Conservation (phyloP, 2,113 vertebrate species). For the Cinclus mexicanus region DNA sequence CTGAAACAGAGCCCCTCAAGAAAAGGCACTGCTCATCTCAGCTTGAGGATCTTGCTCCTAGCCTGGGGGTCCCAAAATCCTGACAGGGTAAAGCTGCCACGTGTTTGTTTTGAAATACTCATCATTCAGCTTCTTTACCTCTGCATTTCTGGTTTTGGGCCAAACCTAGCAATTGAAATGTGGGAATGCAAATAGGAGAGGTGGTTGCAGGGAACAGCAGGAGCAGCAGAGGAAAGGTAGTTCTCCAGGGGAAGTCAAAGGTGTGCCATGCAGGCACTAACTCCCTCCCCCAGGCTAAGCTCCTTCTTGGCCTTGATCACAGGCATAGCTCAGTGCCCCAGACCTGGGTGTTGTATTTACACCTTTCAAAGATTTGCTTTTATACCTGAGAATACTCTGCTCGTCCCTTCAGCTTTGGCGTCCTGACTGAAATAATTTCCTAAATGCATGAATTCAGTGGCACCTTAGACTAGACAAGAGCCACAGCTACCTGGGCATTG, state of each 20-base stretch:
- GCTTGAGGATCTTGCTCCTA: not conserved
- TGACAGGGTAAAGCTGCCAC: rapidly evolving
- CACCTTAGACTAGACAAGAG: not conserved
- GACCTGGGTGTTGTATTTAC: not conserved
- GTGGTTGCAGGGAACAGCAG: not conserved
- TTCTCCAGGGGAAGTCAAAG: not conserved
- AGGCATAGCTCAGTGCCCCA: not conserved
- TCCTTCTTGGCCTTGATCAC: not conserved
- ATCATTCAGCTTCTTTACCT: not conserved
- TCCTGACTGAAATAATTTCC: not conserved
- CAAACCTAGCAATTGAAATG: not conserved
- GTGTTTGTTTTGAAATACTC: not conserved
- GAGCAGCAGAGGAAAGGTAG: not conserved
- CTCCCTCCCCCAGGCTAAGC: not conserved
- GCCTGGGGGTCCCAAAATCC: not conserved
- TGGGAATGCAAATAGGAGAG: not conserved
- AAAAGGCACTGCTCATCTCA: not conserved
- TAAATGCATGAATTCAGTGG: not conserved
- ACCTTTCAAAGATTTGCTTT: not conserved
- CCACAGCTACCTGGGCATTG: not conserved
- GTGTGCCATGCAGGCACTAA: not conserved
- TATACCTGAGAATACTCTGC: not conserved
- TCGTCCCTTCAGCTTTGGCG: not conserved
- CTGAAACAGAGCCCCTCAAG: not conserved
- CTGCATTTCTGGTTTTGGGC: not conserved